Base-by-base conservation (phyloP, 2,797 vertebrate genomes). In the Sorex maritimensis region DNA sequence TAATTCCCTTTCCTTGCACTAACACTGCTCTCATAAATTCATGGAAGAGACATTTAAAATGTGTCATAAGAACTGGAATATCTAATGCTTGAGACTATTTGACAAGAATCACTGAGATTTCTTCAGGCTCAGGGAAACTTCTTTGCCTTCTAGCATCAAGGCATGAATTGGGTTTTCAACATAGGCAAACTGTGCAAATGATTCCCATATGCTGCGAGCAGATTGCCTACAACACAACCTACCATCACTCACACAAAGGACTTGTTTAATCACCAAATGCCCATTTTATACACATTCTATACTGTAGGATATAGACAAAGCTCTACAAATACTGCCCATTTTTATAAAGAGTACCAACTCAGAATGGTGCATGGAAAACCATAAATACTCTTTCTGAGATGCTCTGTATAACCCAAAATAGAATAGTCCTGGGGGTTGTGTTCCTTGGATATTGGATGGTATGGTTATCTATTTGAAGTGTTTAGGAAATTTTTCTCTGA, bases 121-220 rank as follows among this genome's bases (percentile, higher is more conserved):
- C 93, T 96, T 87, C 6, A 24, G 88, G 69, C 65, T 96, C 30
- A 55, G 74, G 78, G 90, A 95, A 21, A 92, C 34, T 5, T 72
- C 11, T 96, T n/a, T 94, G 69, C 96, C 92, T 90, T 92, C 96
- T 65, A 85, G 84, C 78, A 74, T 5, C 0, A 77, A 52, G 38
- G 30, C 61, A 83, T 52, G 94, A 91, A 73, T 26, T 49, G 71
- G 28, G 41, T 93, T 96, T 93, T 96, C 96, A 95, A 93, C 74
- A 34, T 26, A 93, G 83, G 95, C 95, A 78, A 90, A 94, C 91
- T 87, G 77, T 81, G 85, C 93, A 97, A 97, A 97, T 94, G 0
- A 95, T 92, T 96, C 95, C 96, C 96, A 98, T 97, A 95, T 94
- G 89, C 89, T 95, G 75, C 13, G 72, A 96, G 91, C 58, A 61